Conservation (phyloP, 2,888 invertebrate species). For the Volucella bombylans region DNA sequence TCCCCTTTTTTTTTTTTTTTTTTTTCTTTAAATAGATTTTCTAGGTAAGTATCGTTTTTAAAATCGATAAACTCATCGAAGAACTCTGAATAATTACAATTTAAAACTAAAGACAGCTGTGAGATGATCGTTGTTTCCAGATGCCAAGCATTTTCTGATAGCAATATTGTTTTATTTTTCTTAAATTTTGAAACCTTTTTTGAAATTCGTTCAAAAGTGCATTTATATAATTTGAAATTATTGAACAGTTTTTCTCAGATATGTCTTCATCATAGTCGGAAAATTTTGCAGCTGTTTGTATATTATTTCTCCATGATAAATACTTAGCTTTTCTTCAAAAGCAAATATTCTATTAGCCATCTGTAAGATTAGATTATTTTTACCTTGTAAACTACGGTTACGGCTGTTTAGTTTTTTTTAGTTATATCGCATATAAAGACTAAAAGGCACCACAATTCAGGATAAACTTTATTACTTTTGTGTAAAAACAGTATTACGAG, state of each 20-base stretch:
- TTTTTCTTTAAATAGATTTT: background rate
- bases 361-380: too few relatives aligned
- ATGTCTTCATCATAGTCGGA: too few relatives aligned
- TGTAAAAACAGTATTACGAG: constrained; percentile 16
- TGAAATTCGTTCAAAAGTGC: constrained; percentile 24
- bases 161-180: too few relatives aligned
- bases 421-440: constrained; percentile 13
- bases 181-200: constrained; percentile 20
- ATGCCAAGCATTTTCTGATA: constrained; percentile 21
- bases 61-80: too few relatives aligned
- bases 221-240: constrained; percentile 31
- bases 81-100: too few relatives aligned
- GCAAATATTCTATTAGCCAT: too few relatives aligned
- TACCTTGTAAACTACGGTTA: constrained; percentile 27
- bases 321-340: too few relatives aligned
- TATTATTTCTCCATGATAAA: too few relatives aligned
- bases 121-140: constrained; percentile 8
- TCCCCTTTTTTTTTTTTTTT: constrained; percentile 6
- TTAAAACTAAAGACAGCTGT: background rate
- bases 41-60: too few relatives aligned
- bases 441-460: constrained; percentile 24
- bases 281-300: too few relatives aligned
- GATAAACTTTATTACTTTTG: constrained; percentile 19
- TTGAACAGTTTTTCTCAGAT: background rate
- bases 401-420: constrained; percentile 10